Percentiles rank a stretch among this genome's conserved stretches.
Evolutionary conservation across 2,888 invertebrate genomes (phyloP).

Genomic region (Orchesellides sinensis): DNA sequence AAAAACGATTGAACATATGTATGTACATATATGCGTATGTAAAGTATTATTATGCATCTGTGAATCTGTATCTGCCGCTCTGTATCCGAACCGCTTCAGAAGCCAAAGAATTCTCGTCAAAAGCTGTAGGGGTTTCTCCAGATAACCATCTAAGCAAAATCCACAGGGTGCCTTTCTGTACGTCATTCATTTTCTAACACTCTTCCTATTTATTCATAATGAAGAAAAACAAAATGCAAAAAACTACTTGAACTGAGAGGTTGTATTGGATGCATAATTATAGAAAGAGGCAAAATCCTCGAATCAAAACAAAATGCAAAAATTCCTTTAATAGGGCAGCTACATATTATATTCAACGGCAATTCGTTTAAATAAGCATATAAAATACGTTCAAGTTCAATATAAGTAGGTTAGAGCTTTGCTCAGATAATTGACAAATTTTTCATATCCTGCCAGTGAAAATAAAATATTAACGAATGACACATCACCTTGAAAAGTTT

Average conservation of each 20-base stretch:
- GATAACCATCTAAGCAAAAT: slow-evolving; percentile 55
- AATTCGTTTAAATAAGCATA: too few relatives aligned
- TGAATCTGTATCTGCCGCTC: background rate
- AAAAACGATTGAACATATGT: background rate
- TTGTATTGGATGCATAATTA: background rate
- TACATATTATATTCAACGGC: too few relatives aligned
- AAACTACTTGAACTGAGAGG: background rate
- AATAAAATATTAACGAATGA: too few relatives aligned
- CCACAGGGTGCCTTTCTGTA: slow-evolving; percentile 52
- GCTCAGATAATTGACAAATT: too few relatives aligned
- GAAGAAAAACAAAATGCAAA: too few relatives aligned
- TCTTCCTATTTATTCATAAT: too few relatives aligned
- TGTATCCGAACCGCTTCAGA: background rate
- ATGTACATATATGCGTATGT: background rate
- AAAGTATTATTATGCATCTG: background rate
- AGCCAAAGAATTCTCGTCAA: slow-evolving; percentile 27
- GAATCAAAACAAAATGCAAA: slow-evolving; percentile 6
- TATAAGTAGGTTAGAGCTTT: too few relatives aligned
- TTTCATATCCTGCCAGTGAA: too few relatives aligned
- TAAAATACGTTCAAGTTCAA: too few relatives aligned
- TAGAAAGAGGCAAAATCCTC: background rate
- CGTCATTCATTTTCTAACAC: slow-evolving; percentile 43
- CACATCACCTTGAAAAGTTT: too few relatives aligned
- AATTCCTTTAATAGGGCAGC: too few relatives aligned
- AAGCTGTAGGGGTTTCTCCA: slow-evolving; percentile 47